These are phyloP conservation scores for Liodrosophila aerea DNA, from an alignment of 2,888 invertebrate genomes.

Conservation along the genomic window DNA sequence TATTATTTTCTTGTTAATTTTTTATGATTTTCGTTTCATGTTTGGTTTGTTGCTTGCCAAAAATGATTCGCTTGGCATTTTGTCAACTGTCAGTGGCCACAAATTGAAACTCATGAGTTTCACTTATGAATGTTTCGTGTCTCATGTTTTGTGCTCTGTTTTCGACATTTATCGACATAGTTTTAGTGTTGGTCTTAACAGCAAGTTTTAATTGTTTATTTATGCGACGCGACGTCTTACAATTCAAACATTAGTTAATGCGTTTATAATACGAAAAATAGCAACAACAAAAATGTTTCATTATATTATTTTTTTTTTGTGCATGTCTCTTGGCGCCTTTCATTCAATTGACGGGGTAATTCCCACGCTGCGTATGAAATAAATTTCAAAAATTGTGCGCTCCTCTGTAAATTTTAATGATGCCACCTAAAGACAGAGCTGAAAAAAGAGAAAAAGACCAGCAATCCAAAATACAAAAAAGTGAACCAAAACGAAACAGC, in stretches of 20 bases:
- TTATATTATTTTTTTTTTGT: conserved; percentile 23
- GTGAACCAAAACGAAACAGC: conserved; percentile 44
- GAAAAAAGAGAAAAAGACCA: background rate
- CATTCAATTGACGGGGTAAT: conserved; percentile 66
- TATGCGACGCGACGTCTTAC: conserved; percentile 41
- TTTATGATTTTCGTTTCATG: conserved; percentile 14
- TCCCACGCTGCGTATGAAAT: conserved; percentile 76
- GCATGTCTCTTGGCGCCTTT: conserved; percentile 58
- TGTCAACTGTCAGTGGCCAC: conserved; percentile 53
- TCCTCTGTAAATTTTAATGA: conserved; percentile 76
- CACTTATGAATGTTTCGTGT: conserved; percentile 53
- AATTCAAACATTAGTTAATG: conserved; percentile 68
- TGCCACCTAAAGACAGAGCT: conserved; percentile 48
- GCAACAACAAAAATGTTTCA: conserved; percentile 23
- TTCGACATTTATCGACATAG: conserved; percentile 47
- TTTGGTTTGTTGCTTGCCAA: conserved; percentile 28
- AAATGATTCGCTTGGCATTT: conserved; percentile 50
- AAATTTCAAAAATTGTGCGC: conserved; percentile 65
- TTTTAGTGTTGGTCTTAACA: conserved; percentile 19
- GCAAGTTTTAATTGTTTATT: conserved; percentile 53
- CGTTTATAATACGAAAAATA: conserved; percentile 69
- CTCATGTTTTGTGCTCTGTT: conserved; percentile 20
- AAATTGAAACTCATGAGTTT: conserved; percentile 54
- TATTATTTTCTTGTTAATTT: conserved; percentile 13
- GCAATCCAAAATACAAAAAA: conserved; percentile 31